Conservation (phyloP, 2,797 vertebrate species). For the Karalla daura region DNA sequence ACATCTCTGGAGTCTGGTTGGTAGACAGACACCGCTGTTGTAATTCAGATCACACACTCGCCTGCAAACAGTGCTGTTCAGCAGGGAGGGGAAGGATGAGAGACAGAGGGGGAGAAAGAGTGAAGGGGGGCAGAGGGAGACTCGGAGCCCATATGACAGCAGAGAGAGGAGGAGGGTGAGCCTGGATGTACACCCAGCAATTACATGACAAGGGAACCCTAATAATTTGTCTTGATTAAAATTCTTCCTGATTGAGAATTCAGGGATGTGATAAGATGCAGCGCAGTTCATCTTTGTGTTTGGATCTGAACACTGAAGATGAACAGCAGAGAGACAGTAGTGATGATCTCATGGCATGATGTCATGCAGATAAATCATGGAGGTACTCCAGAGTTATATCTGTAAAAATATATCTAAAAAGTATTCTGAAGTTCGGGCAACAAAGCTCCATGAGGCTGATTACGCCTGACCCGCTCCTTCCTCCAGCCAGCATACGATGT, state of each 20-base stretch:
- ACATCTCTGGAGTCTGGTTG: slow-evolving; percentile 55
- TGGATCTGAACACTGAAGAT: not conserved
- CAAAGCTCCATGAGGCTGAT: too few species aligned
- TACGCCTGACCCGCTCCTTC: too few species aligned
- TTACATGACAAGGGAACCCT: too few species aligned
- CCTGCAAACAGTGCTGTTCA: slow-evolving; percentile 58
- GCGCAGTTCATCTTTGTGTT: not conserved
- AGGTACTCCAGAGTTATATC: not conserved
- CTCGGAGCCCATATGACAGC: not conserved
- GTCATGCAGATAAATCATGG: not conserved
- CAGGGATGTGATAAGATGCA: not conserved
- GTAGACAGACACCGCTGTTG: slow-evolving; percentile 68
- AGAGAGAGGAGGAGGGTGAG: not conserved
- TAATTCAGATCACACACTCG: slow-evolving; percentile 79
- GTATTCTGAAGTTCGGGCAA: too few species aligned
- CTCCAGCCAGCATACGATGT: too few species aligned
- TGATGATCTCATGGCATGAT: not conserved
- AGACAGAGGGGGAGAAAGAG: slow-evolving; percentile 12
- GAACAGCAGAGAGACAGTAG: not conserved
- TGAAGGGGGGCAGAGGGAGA: slow-evolving; percentile 10
- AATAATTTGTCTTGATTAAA: not conserved
- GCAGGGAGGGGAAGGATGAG: slow-evolving; percentile 38
- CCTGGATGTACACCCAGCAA: not conserved
- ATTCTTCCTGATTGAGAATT: not conserved
- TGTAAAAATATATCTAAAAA: too few species aligned